Evolutionary conservation across 2,797 vertebrate genomes (phyloP).

Genomic region (Pseudochromis fuscus): DNA sequence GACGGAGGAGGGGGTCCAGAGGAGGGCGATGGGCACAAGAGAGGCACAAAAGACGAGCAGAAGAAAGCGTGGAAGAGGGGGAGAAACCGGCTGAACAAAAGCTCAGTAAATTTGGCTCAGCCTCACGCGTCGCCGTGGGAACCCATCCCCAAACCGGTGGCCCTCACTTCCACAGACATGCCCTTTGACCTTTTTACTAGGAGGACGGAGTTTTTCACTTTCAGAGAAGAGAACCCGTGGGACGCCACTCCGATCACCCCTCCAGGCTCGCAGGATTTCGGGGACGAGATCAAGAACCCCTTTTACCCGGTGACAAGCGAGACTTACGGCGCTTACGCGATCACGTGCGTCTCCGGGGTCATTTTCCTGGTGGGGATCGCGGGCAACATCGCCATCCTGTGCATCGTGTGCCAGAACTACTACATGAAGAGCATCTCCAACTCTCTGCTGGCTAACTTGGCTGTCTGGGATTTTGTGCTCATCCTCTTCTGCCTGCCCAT

Average conservation of each 20-base stretch:
- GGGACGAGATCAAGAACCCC: conserved; percentile 91
- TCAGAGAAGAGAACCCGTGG: conserved; percentile 84
- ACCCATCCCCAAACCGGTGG: conserved; percentile 80
- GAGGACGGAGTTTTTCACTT: conserved; percentile 81
- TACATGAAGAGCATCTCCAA: conserved; percentile 99
- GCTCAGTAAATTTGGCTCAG: conserved; percentile 57
- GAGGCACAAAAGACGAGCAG: conserved; percentile 84
- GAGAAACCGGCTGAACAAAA: conserved; percentile 75
- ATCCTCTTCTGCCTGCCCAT: conserved; percentile 96
- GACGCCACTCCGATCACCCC: conserved; percentile 87
- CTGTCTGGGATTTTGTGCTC: conserved; percentile 97
- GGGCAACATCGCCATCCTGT: conserved; percentile 97
- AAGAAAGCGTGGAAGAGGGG: conserved; percentile 81
- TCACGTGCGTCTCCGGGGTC: conserved; percentile 91
- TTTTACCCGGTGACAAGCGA: conserved; percentile 96
- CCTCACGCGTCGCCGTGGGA: conserved; percentile 77
- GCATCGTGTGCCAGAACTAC: conserved; percentile 99
- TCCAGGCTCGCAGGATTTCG: conserved; percentile 83
- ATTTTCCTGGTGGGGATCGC: conserved; percentile 95
- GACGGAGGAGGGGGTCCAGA: conserved; percentile 59
- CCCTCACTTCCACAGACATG: conserved; percentile 84
- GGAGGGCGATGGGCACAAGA: conserved; percentile 80
- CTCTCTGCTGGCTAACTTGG: conserved; percentile 95
- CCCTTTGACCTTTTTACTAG: conserved; percentile 83
- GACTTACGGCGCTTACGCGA: conserved; percentile 94